Conservation (phyloP, 1,140 invertebrate species). For the Rhynchophorus ferrugineus region DNA sequence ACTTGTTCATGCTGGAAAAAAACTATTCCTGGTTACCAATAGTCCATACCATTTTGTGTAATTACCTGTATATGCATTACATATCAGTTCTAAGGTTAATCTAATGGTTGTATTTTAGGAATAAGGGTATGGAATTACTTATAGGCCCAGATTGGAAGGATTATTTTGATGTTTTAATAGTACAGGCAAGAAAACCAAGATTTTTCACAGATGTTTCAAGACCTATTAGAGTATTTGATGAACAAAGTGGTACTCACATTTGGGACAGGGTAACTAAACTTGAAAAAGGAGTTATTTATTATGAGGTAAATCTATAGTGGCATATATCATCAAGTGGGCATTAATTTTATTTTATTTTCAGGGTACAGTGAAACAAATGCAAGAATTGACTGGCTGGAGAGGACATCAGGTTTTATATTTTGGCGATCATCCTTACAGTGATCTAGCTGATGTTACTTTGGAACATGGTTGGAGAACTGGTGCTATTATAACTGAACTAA, state of each 20-base stretch:
- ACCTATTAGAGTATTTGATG: constrained; percentile 84
- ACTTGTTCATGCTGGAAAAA: constrained; percentile 68
- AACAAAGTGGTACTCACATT: constrained; percentile 67
- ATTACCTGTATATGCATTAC: constrained; percentile 49
- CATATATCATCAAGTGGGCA: background rate
- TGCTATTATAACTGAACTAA: constrained; percentile 93
- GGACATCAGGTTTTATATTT: constrained; percentile 92
- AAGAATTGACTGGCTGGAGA: constrained; percentile 86
- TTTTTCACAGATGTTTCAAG: constrained; percentile 91
- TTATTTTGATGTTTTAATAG: constrained; percentile 91
- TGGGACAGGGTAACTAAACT: constrained; percentile 87
- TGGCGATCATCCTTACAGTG: constrained; percentile 96
- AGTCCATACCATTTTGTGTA: constrained; percentile 96
- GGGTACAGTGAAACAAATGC: constrained; percentile 87
- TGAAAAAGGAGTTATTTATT: constrained; percentile 85
- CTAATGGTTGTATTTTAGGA: constrained; percentile 50
- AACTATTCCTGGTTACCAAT: constrained; percentile 94
- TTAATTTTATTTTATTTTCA: constrained; percentile 38
- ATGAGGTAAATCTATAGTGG: constrained; percentile 61
- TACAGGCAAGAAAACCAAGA: constrained; percentile 89
- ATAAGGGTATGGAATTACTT: constrained; percentile 85
- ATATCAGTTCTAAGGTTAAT: constrained; percentile 1
- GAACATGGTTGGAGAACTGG: constrained; percentile 96
- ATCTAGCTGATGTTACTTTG: constrained; percentile 91
- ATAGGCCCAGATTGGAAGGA: constrained; percentile 84